Evolutionary conservation across 2,113 vertebrate genomes (phyloP).

Genomic region (Chaetura pelagica): DNA sequence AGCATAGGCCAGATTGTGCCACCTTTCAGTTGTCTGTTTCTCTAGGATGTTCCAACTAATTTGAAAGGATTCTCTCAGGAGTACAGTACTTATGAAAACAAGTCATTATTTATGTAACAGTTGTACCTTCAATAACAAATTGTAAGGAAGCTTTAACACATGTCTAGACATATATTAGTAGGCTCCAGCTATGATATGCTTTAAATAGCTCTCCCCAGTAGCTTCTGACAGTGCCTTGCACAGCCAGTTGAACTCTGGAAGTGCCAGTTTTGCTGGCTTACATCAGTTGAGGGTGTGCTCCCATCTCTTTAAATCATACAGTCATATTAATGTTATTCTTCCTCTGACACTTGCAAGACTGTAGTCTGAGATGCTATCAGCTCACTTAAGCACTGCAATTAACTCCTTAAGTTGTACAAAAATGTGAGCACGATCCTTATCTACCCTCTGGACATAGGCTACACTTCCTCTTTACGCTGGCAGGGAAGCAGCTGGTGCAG

Average conservation of each 20-base stretch:
- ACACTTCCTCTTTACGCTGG: neutral
- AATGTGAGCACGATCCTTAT: neutral
- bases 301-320: neutral
- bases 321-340: constrained; percentile 33
- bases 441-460: neutral
- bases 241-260: neutral
- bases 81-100: neutral
- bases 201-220: neutral
- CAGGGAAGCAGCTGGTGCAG: neutral
- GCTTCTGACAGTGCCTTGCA: neutral
- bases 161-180: neutral
- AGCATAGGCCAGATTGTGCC: neutral
- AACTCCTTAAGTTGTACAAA: neutral
- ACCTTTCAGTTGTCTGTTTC: neutral
- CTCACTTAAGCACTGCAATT: neutral
- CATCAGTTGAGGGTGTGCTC: neutral
- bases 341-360: neutral
- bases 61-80: neutral
- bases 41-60: neutral
- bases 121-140: neutral
- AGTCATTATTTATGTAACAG: neutral
- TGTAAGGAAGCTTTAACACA: neutral
- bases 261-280: neutral
- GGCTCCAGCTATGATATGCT: neutral
- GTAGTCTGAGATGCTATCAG: constrained; percentile 9